Evolutionary conservation across 2,797 vertebrate genomes (phyloP).

Genomic region (Pteropus rufus): DNA sequence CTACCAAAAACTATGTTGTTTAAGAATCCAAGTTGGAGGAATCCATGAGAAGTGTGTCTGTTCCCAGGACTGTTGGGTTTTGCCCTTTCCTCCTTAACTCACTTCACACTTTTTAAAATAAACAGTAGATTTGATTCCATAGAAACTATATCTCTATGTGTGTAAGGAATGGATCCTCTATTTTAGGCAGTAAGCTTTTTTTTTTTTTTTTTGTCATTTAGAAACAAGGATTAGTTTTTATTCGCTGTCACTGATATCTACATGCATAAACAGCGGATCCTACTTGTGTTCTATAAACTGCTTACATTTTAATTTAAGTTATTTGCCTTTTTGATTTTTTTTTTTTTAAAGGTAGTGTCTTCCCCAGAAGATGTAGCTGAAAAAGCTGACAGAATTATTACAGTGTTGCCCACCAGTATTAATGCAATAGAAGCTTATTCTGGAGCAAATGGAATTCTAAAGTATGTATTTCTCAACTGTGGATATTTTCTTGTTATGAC

Average conservation of each 20-base stretch:
- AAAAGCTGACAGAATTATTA: slow-evolving; percentile 97
- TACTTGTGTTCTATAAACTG: neutral
- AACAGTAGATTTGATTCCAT: slow-evolving; percentile 42
- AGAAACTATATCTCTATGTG: slow-evolving; percentile 9
- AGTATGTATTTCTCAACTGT: slow-evolving; percentile 82
- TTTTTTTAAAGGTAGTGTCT: slow-evolving; percentile 90
- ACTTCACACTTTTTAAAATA: slow-evolving; percentile 61
- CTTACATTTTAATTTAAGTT: slow-evolving; percentile 34
- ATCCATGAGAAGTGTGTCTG: slow-evolving; percentile 21
- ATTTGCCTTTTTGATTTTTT: slow-evolving; percentile 52
- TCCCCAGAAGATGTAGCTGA: slow-evolving; percentile 97
- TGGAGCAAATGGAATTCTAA: slow-evolving; percentile 94
- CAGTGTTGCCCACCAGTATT: slow-evolving; percentile 97
- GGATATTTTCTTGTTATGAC: slow-evolving; percentile 29
- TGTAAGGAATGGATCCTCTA: neutral
- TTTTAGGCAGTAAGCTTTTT: slow-evolving; percentile 9
- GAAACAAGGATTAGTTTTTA: slow-evolving; percentile 21
- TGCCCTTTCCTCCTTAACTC: slow-evolving; percentile 40
- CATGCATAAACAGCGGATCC: neutral
- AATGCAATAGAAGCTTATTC: slow-evolving; percentile 94
- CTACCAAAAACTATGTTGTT: neutral
- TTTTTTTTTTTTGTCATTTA: neutral
- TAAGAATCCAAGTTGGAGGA: slow-evolving; percentile 1
- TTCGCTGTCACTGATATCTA: neutral
- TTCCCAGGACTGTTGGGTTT: slow-evolving; percentile 51